Conservation (phyloP, 2,888 invertebrate genomes). For the Orchesella flavescens region DNA sequence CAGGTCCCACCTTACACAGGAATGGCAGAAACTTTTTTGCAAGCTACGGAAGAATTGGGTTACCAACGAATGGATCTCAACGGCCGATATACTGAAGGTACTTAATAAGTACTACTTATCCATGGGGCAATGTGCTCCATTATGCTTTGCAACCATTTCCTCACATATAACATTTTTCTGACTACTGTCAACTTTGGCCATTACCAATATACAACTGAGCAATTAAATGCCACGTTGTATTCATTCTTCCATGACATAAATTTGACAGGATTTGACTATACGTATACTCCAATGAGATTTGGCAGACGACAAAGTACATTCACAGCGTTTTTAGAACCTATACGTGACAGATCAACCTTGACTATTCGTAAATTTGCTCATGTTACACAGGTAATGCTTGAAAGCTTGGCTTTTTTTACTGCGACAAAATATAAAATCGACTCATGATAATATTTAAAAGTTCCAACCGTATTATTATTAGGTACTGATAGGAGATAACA, state of each 20-base stretch:
- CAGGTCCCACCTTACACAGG: conserved; percentile 61
- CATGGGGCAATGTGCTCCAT: no score
- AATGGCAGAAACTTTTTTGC: conserved; percentile 57
- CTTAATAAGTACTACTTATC: background rate
- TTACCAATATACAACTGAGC: no score
- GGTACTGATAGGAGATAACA: conserved; percentile 54
- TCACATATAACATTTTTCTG: background rate
- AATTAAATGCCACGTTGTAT: no score
- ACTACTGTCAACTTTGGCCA: background rate
- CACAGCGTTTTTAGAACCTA: conserved; percentile 63
- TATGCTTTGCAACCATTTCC: no score
- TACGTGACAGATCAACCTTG: conserved; percentile 50
- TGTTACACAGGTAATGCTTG: conserved; percentile 63
- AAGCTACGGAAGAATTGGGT: conserved; percentile 67
- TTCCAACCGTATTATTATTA: background rate
- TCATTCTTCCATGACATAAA: background rate
- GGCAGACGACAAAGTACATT: conserved; percentile 64
- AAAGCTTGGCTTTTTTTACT: background rate
- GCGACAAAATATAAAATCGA: background rate
- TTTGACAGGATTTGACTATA: conserved; percentile 66
- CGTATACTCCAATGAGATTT: conserved; percentile 57
- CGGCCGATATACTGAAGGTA: conserved; percentile 70
- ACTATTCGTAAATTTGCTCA: conserved; percentile 67
- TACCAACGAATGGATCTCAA: conserved; percentile 65
- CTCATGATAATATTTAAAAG: no score